Base-by-base conservation (phyloP, 1,140 invertebrate genomes). In the Aphelinus atriplicis region DNA sequence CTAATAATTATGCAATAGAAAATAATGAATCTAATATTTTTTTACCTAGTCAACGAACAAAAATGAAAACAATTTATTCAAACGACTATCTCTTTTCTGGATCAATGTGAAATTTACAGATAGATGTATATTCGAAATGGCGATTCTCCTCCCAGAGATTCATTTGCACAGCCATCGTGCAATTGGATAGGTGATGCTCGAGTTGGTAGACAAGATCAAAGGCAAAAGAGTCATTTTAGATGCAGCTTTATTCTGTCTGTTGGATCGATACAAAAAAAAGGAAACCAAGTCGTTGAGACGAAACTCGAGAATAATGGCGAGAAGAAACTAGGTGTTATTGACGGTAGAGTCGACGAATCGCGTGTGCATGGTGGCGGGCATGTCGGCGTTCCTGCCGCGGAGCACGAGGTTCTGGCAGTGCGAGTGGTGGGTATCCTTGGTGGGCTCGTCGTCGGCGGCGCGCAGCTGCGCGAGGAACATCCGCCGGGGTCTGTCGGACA, bases 401-500 rank as follows among this genome's bases (percentile, higher is more conserved):
- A 91, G 80, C 9, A 90, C 87, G 78, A 90, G 82, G 47, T 87
- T 85, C 78, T 90, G 89, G 58, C 90, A 89, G 0, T 86, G 87
- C 5, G 88, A 90, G 61, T 87, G 82, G 74, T 91, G 89, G 9
- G 84, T 80, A 7, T 85, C 80, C 7, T 82, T 83, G 7, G 83
- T 71, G 0, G 91, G 89, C 51, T 88, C 85, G 75, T 92, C 91
- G 48, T 91, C 89, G 0, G 90, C 91, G 1, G 86, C 84, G 67
- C 84, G 84, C 7, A 91, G 79, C 84, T 92, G 91, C 2, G 90
- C 81, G 1, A 92, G 85, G 74, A 91, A 89, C 91, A 92, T 92
- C 0, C 91, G 82, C 2, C 91, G 84, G 0, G 85, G 80, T 43
- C 84, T 79, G 2, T 78, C 80, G 1, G 90, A 91, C 3, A 82